A percentile compares a stretch with the other conserved stretches of the same genome.
These are phyloP conservation scores for Rattus norvegicus DNA, from an alignment of 2,113 vertebrate species.

Conservation along the genomic window GRCr8 NC_086031.1:48874001-48874500, in stretches of 20 bases:
- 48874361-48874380: neutral
- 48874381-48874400: neutral
- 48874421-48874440: conserved; percentile 18
- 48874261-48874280: neutral
- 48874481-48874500: conserved; percentile 83
- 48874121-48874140: neutral
- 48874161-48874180: neutral
- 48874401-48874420: neutral
- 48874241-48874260: neutral
- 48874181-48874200: neutral
- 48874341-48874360: neutral
- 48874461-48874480: conserved; percentile 88
- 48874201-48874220: neutral
- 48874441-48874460: conserved; percentile 85
- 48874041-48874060: neutral
- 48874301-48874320: neutral
- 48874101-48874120: neutral
- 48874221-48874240: too few species aligned
- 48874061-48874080: neutral
- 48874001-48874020: neutral
- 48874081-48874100: neutral
- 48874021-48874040: neutral
- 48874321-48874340: neutral
- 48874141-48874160: neutral
- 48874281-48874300: neutral